Evolutionary conservation across 2,888 invertebrate genomes (phyloP).

Genomic region (Plagodis dolabraria): DNA sequence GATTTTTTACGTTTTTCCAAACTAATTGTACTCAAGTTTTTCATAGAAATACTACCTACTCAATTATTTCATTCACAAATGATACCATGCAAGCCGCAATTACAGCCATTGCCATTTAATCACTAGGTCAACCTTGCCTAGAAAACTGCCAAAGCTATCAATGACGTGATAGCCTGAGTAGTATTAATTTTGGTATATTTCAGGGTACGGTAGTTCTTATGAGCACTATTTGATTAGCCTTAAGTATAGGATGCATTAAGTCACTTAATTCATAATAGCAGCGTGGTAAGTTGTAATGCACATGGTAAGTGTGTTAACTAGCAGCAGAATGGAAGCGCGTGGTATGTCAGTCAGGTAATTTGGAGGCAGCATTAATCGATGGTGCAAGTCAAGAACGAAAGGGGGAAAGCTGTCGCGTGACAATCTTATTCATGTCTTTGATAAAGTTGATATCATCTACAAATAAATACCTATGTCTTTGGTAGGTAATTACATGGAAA

Average conservation of each 20-base stretch:
- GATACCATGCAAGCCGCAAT: too few species aligned
- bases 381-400: constrained; percentile 35
- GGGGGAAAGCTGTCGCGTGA: constrained; percentile 6
- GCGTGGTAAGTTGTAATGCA: constrained; percentile 53
- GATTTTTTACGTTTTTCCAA: too few species aligned
- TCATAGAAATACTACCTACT: too few species aligned
- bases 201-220: neutral
- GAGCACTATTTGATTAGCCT: constrained; percentile 2
- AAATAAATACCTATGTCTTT: neutral
- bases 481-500: neutral
- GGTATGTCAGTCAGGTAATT: constrained; percentile 72
- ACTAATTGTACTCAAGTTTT: too few species aligned
- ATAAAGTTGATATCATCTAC: neutral
- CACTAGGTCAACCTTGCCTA: too few species aligned
- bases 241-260: constrained; percentile 5
- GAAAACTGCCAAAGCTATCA: too few species aligned
- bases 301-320: constrained; percentile 58
- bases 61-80: too few species aligned
- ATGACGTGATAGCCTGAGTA: too few species aligned
- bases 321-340: constrained; percentile 62
- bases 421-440: neutral
- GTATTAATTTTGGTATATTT: too few species aligned
- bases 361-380: constrained; percentile 52
- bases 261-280: constrained; percentile 43
- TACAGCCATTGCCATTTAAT: too few species aligned